These are phyloP conservation scores for Diploptera punctata DNA, from an alignment of 2,888 invertebrate genomes.

Conservation along the genomic window DNA sequence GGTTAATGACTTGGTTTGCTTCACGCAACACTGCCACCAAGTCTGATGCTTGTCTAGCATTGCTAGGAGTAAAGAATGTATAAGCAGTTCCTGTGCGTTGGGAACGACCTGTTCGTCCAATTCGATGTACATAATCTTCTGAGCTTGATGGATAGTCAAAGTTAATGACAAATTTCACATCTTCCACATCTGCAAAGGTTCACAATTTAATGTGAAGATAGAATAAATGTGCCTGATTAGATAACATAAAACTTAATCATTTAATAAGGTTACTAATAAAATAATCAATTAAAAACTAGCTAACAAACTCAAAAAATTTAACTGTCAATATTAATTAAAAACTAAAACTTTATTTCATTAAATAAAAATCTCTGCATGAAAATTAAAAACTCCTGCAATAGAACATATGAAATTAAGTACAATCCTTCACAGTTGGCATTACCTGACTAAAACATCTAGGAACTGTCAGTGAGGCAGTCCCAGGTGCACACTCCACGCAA, in stretches of 20 bases:
- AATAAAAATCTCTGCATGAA: slow-evolving; percentile 10
- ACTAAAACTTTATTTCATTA: slow-evolving; percentile 9
- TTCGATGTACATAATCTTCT: slow-evolving; percentile 97
- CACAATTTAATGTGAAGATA: too few relatives aligned
- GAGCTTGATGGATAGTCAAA: slow-evolving; percentile 97
- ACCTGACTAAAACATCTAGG: slow-evolving; percentile 37
- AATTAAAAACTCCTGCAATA: slow-evolving; percentile 22
- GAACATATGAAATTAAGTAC: slow-evolving; percentile 14
- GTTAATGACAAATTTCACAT: slow-evolving; percentile 99
- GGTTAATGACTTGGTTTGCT: slow-evolving; percentile 94
- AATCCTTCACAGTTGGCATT: slow-evolving; percentile 29
- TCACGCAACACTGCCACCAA: slow-evolving; percentile 91
- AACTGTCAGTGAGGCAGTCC: slow-evolving; percentile 19
- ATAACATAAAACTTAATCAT: not conserved
- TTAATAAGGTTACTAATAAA: not conserved
- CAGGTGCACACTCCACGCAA: slow-evolving; percentile 36
- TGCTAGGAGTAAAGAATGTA: slow-evolving; percentile 92
- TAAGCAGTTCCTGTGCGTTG: slow-evolving; percentile 95
- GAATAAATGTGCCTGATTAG: too few relatives aligned
- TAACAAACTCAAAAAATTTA: slow-evolving; percentile 12
- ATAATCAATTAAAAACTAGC: slow-evolving; percentile 5
- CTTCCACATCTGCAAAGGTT: slow-evolving; percentile 86
- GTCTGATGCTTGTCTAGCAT: slow-evolving; percentile 90
- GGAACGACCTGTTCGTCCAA: slow-evolving; percentile 94
- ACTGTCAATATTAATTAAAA: not conserved